These are phyloP conservation scores for Melanophora roralis DNA, from an alignment of 2,888 invertebrate species.

Conservation along the genomic window DNA sequence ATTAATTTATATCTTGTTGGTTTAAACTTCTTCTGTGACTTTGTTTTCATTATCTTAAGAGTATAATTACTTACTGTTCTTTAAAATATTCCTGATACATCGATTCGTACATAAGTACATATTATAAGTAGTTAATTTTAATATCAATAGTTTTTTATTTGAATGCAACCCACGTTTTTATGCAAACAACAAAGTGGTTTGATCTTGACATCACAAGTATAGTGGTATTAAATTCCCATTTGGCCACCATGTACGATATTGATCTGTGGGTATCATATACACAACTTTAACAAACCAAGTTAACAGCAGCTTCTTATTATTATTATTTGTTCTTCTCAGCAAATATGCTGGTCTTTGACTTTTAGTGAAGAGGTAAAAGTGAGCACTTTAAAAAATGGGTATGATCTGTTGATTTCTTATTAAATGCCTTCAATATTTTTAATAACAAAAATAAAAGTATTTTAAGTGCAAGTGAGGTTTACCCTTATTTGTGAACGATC, in stretches of 20 bases:
- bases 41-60: too few relatives aligned
- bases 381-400: conserved; percentile 5
- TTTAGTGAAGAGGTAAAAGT: conserved; percentile 31
- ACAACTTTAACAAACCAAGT: conserved; percentile 31
- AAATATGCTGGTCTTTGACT: conserved; percentile 61
- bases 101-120: conserved; percentile 13
- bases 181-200: conserved; percentile 26
- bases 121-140: conserved; percentile 31
- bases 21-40: not conserved
- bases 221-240: conserved; percentile 57
- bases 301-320: conserved; percentile 47
- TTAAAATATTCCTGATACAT: not conserved
- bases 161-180: conserved; percentile 50
- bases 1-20: conserved; percentile 11
- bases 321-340: not conserved
- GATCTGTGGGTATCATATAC: conserved; percentile 51
- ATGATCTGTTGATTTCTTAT: conserved; percentile 46
- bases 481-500: conserved; percentile 49
- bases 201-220: conserved; percentile 42
- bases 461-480: conserved; percentile 26
- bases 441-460: not conserved
- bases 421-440: conserved; percentile 31
- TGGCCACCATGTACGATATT: conserved; percentile 54
- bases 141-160: conserved; percentile 23
- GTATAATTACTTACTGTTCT: not conserved